These are phyloP conservation scores for Chrysolina haemoptera DNA, from an alignment of 2,888 invertebrate species.

Conservation along the genomic window DNA sequence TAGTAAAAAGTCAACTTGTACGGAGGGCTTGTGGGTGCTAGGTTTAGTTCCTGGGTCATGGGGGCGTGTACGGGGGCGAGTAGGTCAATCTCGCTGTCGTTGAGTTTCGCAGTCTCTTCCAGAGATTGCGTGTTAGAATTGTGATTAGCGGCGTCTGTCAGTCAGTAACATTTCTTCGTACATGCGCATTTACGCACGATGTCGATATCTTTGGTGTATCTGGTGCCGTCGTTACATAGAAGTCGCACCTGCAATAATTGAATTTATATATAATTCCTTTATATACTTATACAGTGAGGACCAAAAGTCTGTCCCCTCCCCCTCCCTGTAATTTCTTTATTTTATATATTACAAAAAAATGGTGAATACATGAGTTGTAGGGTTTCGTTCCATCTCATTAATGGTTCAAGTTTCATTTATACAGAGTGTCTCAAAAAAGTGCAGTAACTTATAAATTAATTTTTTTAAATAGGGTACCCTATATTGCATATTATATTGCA, in stretches of 20 bases:
- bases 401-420: too few relatives aligned
- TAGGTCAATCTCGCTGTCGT: constrained; percentile 40
- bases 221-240: constrained; percentile 92
- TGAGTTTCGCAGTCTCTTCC: constrained; percentile 10
- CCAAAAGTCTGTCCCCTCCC: too few relatives aligned
- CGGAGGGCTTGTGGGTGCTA: constrained; percentile 54
- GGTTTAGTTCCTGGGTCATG: constrained; percentile 44
- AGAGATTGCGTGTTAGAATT: constrained; percentile 65
- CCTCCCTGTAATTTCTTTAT: too few relatives aligned
- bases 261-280: too few relatives aligned
- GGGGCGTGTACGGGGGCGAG: constrained; percentile 40
- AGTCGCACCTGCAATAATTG: constrained; percentile 84
- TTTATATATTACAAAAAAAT: too few relatives aligned
- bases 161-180: constrained; percentile 90
- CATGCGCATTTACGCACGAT: constrained; percentile 97
- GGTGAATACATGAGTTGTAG: too few relatives aligned
- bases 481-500: too few relatives aligned
- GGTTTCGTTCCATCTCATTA: too few relatives aligned
- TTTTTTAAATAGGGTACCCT: too few relatives aligned
- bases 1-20: constrained; percentile 67
- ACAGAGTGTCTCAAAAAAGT: too few relatives aligned
- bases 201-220: constrained; percentile 96
- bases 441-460: too few relatives aligned
- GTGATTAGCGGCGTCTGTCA: constrained; percentile 76
- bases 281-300: too few relatives aligned